Base-by-base conservation (phyloP, 1,140 invertebrate species). In the Chironomus tepperi region DNA sequence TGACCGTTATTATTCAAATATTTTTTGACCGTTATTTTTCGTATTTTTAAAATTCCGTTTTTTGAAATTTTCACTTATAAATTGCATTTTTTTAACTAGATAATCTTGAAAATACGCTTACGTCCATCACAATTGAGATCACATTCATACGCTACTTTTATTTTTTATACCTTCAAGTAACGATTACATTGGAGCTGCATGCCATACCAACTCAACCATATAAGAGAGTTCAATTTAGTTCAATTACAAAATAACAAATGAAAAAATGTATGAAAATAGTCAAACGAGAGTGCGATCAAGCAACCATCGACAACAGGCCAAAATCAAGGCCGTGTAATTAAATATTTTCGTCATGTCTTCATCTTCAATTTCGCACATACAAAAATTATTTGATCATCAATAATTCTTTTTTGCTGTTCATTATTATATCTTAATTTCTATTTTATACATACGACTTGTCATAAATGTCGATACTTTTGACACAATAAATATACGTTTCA, bases 191-290 rank as follows among this genome's bases (percentile, higher is more conserved):
- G 47, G 3, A 57, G 24, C 5, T 57, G 47, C 47, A n/a, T 57
- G 12, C 47, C 47, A 57, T 57, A 57, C 47, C n/a, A 57, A 15
- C 47, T 57, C 47, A 57, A 57, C 47, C 47, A 57, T 57, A 57
- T 57, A 57, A 57, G 47, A 57, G 47, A 57, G 47, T 57, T 57
- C 47, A 57, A 57, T 57, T 57, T 57, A 57, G 47, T 57, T 57
- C 47, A 57, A 57, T 57, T 57, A 57, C 47, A 57, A 57, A 57
- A 57, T 57, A 57, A 15, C 12, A 57, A 57, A 57, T 15, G 15
- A 57, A 57, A 34, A 34, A 57, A 57, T 57, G 47, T 57, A 57
- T n/a, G 15, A 57, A 57, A 57, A 57, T 57, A 57, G 47, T 57
- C 12, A 15, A 57, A 15, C 47, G n/a, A 57, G 47, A 57, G 47